Evolutionary conservation across 2,888 invertebrate genomes (phyloP).

Genomic region (Lithophane socia): DNA sequence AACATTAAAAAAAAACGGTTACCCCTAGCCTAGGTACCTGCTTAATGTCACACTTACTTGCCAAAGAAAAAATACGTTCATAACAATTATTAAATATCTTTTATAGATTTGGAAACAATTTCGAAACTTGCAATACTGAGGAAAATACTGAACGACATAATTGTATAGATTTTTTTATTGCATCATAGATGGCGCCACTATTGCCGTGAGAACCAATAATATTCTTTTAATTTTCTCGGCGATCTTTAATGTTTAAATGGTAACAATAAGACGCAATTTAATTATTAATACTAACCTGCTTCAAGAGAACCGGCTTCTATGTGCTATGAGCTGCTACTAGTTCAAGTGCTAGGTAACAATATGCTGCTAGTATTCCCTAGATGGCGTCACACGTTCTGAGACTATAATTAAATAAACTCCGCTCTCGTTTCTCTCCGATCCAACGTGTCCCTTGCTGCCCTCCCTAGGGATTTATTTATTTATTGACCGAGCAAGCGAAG

Average conservation of each 20-base stretch:
- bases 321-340: conserved; percentile 1
- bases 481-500: too few species aligned
- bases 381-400: conserved; percentile 18
- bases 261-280: too few species aligned
- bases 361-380: conserved; percentile 4
- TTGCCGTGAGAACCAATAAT: not conserved
- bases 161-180: not conserved
- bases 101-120: not conserved
- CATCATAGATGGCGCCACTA: conserved; percentile 16
- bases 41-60: not conserved
- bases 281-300: not conserved
- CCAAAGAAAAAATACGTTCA: not conserved
- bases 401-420: not conserved
- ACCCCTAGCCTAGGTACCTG: too few species aligned
- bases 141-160: not conserved
- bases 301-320: not conserved
- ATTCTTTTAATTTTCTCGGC: not conserved
- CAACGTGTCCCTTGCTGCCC: too few species aligned
- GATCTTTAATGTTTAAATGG: not conserved
- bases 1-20: too few species aligned
- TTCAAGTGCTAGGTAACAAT: not conserved
- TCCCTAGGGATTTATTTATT: too few species aligned
- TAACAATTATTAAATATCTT: not conserved
- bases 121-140: conserved; percentile 19
- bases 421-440: too few species aligned